Evolutionary conservation across 2,888 invertebrate genomes (phyloP), one percentile per base, ranked within the genome.

Genomic region (Caenorhabditis imperialis): DNA sequence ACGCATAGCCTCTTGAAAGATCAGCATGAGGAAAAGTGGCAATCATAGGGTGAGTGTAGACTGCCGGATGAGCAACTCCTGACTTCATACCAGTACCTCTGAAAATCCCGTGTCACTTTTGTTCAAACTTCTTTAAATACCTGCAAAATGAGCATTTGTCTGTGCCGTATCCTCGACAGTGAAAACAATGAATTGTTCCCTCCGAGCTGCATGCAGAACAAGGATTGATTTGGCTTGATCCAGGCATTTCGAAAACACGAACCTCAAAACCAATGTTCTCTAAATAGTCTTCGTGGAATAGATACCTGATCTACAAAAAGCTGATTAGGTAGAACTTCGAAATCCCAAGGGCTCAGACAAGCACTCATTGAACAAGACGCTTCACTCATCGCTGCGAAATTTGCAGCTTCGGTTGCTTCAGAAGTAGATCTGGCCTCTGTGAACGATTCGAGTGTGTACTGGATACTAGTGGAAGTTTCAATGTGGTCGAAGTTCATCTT

Each of bases 11-110:
- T 7, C 86, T 78, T 14, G 82, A 77, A 33, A 82, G 60, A 53
- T 86, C 85, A 2, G 84, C 80, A 50, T 86, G 84, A 4, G 88
- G 85, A 50, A 86, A 85, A 7, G 86, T 84, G 58, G 83, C 87
- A 42, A 88, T 80, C 83, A 86, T 85, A 23, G 88, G 87, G 72
- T 88, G 88, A 3, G 87, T 86, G 79, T 84, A 85, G 22, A 88
- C 84, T 8, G 88, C 87, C 1, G 88, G 88, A 79, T 88, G 88
- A 12, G 88, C 86, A 5, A 88, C 87, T 35, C 88, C 88, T 1
- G 87, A 84, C 61, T 88, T 88, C 88, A 88, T 88, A n/a, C 88
- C 88, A 7, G 88, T 88, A 23, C 88, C 88, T 45, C 88, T 85
- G 65, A n/a, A n/a, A n/a, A n/a, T n/a, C n/a, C n/a, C n/a, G n/a